Percentiles rank a stretch among this genome's conserved stretches.
These are phyloP conservation scores for Podarcis raffonei DNA, from an alignment of 2,113 vertebrate genomes.

Conservation along the genomic window DNA sequence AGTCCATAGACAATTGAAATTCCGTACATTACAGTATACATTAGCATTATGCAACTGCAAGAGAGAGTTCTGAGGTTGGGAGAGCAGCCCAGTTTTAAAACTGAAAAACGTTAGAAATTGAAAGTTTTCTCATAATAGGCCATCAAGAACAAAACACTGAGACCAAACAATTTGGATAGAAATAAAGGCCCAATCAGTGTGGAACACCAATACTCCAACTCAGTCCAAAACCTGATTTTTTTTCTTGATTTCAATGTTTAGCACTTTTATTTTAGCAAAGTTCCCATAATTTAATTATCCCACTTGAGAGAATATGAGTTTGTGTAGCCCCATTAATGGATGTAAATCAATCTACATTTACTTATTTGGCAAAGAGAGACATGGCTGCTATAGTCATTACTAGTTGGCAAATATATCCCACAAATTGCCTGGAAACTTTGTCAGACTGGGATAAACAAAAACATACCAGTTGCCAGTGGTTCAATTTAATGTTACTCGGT, in stretches of 20 bases:
- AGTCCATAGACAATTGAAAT: too few species aligned
- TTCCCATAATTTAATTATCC: conserved; percentile 37
- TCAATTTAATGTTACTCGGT: conserved; percentile 10
- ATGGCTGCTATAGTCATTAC: conserved; percentile 22
- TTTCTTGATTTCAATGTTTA: neutral
- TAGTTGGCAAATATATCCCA: conserved; percentile 20
- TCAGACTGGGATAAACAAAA: conserved; percentile 17
- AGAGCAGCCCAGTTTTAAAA: neutral
- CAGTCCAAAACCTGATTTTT: neutral
- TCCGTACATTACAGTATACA: too few species aligned
- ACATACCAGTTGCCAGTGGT: neutral
- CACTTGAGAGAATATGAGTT: conserved; percentile 23
- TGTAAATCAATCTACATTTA: conserved; percentile 31
- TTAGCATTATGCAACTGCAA: neutral
- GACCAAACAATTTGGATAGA: neutral
- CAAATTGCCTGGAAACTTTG: conserved; percentile 38
- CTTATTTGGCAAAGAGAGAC: conserved; percentile 10
- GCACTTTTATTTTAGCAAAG: conserved; percentile 31
- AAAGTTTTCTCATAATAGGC: neutral
- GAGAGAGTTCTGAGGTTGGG: neutral
- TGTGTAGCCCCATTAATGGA: conserved; percentile 21
- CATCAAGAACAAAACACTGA: neutral
- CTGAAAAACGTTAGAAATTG: neutral
- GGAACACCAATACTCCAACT: neutral
- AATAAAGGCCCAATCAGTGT: neutral